These are phyloP conservation scores for Pygocentrus nattereri DNA, from an alignment of 2,797 vertebrate species.

Conservation along the genomic window DNA sequence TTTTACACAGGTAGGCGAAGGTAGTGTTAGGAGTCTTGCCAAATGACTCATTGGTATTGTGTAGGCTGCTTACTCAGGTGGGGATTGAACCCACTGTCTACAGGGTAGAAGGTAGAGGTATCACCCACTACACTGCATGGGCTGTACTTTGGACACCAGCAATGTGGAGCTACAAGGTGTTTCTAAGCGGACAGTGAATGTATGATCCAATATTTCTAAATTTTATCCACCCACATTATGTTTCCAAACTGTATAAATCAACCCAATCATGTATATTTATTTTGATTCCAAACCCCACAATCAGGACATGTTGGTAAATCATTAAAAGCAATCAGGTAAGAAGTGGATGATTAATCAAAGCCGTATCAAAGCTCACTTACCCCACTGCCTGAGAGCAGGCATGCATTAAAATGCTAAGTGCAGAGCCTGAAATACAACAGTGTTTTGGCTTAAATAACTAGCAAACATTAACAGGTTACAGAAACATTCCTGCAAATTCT, in stretches of 20 bases:
- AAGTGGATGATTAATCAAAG: neutral
- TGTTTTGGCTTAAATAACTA: neutral
- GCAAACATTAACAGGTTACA: neutral
- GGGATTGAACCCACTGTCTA: too few relatives aligned
- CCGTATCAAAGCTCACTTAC: slow-evolving; percentile 3
- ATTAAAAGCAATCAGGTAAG: neutral
- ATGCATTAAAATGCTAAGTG: neutral
- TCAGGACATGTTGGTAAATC: neutral
- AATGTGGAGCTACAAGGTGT: too few relatives aligned
- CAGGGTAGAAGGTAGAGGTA: too few relatives aligned
- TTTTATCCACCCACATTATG: neutral
- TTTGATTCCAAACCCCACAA: neutral
- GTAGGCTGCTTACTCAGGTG: too few relatives aligned
- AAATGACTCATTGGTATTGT: too few relatives aligned
- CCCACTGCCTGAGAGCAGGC: neutral
- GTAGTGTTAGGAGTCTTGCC: too few relatives aligned
- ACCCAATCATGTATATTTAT: neutral
- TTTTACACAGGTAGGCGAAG: too few relatives aligned
- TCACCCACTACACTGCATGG: too few relatives aligned
- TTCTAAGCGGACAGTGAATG: neutral
- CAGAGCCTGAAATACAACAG: slow-evolving; percentile 19
- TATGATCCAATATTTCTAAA: neutral
- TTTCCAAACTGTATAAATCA: neutral
- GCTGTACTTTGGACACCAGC: too few relatives aligned
- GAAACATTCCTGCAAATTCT: neutral